phyloP scores from a whole-genome alignment of 2,113 vertebrate genomes.

The Sorex fumeus region DNA sequence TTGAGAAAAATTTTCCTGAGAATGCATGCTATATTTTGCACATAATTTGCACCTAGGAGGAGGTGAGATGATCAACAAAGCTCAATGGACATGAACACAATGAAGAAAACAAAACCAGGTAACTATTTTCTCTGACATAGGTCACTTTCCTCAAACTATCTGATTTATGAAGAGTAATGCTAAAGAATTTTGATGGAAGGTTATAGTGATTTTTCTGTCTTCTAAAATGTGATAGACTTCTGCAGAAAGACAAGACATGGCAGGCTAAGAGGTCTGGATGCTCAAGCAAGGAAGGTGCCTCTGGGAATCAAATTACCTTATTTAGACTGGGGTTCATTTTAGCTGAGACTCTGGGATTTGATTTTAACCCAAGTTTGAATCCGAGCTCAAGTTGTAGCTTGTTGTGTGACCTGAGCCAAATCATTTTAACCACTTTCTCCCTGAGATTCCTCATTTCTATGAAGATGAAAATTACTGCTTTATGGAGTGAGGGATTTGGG shows the following conservation, averaged over 20 bases:
- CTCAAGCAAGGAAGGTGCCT: not conserved
- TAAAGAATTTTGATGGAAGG: not conserved
- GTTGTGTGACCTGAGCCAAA: not conserved
- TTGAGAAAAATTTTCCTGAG: no score
- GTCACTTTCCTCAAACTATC: not conserved
- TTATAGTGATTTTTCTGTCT: not conserved
- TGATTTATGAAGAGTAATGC: not conserved
- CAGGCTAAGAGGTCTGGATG: not conserved
- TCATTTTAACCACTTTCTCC: not conserved
- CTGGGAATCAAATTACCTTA: not conserved
- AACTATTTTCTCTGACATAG: not conserved
- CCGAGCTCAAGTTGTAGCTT: not conserved
- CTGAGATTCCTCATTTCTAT: not conserved
- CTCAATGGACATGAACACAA: not conserved
- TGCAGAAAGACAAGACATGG: not conserved
- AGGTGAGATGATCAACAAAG: not conserved
- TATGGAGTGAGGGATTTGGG: not conserved
- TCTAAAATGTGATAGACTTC: not conserved
- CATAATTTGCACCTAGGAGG: not conserved
- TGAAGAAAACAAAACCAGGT: not conserved
- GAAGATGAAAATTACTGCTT: not conserved
- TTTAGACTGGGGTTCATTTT: not conserved
- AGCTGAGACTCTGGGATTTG: not conserved
- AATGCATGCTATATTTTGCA: not conserved
- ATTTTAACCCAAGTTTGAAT: slow-evolving; percentile 13